Conservation (phyloP, 1,140 invertebrate species). For the Dufourea novaeangliae region DNA sequence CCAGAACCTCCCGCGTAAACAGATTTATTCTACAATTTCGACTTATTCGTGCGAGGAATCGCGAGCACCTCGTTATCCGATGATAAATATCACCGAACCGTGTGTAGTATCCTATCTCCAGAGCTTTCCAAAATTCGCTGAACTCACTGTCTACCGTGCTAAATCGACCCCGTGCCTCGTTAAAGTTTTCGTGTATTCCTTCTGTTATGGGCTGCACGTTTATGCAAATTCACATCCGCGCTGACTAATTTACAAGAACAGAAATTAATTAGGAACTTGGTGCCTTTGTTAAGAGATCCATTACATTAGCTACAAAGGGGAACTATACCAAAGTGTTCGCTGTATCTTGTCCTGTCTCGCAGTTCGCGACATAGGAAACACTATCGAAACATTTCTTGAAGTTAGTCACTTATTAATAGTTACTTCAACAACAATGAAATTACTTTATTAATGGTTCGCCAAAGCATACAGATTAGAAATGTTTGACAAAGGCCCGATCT, state of each 20-base stretch:
- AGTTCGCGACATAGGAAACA: too few relatives aligned
- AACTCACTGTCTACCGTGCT: neutral
- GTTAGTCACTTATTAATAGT: too few relatives aligned
- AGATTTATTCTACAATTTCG: neutral
- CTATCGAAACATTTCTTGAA: too few relatives aligned
- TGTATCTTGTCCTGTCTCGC: too few relatives aligned
- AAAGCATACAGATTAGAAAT: too few relatives aligned
- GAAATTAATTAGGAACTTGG: neutral
- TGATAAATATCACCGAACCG: neutral
- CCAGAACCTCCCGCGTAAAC: neutral
- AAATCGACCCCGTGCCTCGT: neutral
- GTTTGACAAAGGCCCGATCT: too few relatives aligned
- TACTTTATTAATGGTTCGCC: too few relatives aligned
- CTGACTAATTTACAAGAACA: too few relatives aligned
- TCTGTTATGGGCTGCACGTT: neutral
- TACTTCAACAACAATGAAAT: too few relatives aligned
- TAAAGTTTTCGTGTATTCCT: slow-evolving; percentile 2
- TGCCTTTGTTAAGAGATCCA: neutral
- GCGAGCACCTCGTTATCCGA: neutral
- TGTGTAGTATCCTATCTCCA: neutral
- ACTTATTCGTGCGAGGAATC: neutral
- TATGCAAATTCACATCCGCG: neutral
- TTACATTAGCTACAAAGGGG: too few relatives aligned
- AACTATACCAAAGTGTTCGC: too few relatives aligned
- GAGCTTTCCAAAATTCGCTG: neutral